A percentile compares a stretch with the other conserved stretches of the same genome.
Evolutionary conservation across 2,113 vertebrate species (phyloP).

Genomic region (Ovibos moschatus): DNA sequence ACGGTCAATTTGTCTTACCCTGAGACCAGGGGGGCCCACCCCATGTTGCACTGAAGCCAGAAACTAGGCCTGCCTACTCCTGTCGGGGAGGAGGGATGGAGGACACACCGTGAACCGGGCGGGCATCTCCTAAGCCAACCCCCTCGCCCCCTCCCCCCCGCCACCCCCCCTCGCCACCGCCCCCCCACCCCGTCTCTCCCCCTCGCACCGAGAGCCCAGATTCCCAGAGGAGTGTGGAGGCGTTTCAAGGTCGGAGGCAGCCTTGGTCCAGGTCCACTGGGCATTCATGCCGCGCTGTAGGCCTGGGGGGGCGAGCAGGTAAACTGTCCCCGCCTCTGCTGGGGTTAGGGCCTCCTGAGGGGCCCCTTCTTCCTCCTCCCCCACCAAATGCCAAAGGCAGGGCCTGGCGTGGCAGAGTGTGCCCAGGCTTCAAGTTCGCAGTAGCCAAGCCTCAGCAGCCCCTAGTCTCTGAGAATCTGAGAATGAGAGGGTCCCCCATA

Average conservation of each 20-base stretch:
- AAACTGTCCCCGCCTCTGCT: neutral
- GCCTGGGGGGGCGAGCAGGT: neutral
- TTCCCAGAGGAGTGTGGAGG: neutral
- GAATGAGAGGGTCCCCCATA: accelerated
- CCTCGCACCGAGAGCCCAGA: neutral
- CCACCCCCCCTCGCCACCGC: too few species aligned
- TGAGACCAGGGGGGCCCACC: neutral
- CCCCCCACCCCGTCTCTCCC: neutral
- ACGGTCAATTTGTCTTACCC: neutral
- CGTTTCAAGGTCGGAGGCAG: too few species aligned
- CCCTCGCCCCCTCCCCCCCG: too few species aligned
- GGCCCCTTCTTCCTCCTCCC: neutral
- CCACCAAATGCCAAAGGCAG: neutral
- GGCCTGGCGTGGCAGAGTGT: neutral
- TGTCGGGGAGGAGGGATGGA: neutral
- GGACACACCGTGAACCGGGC: too few species aligned
- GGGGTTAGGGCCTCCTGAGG: accelerated
- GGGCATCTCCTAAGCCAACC: neutral
- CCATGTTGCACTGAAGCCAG: neutral
- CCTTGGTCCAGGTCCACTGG: neutral
- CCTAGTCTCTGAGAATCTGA: neutral
- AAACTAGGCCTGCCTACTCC: neutral
- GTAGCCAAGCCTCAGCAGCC: neutral
- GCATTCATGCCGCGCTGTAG: neutral
- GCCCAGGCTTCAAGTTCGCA: neutral